phyloP scores from a whole-genome alignment of 2,888 invertebrate genomes.

The Cephus nigrinus region DNA sequence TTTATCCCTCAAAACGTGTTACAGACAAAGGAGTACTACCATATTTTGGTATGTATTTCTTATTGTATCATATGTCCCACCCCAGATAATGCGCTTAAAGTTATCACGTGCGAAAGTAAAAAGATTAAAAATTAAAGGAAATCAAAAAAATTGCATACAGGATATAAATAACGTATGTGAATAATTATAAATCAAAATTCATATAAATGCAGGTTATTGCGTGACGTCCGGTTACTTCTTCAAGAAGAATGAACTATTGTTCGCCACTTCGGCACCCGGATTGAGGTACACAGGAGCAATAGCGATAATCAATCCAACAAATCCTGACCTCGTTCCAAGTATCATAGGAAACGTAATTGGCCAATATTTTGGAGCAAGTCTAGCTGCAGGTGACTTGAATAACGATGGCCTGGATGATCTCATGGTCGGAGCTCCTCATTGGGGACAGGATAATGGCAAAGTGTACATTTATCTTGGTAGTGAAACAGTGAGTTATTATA shows the following conservation, averaged over 20 bases:
- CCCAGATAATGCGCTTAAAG: no score
- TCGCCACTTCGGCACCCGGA: conserved; percentile 48
- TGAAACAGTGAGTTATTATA: conserved; percentile 2
- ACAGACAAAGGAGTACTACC: no score
- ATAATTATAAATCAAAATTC: background rate
- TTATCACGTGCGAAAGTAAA: no score
- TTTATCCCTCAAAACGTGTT: no score
- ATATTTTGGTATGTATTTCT: no score
- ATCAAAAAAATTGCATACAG: no score
- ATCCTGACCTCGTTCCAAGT: background rate
- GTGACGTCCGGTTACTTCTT: conserved; percentile 51
- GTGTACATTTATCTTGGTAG: conserved; percentile 45
- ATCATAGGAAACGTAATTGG: conserved; percentile 37
- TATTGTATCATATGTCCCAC: no score
- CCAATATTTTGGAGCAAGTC: conserved; percentile 54
- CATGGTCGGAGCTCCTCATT: conserved; percentile 56
- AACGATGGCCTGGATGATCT: conserved; percentile 54
- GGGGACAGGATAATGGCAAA: conserved; percentile 51
- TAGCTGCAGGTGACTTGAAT: conserved; percentile 54
- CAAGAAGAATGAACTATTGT: conserved; percentile 30
- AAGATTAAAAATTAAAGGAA: no score
- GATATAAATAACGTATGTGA: background rate
- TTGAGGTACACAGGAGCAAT: conserved; percentile 45
- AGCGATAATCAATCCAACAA: background rate
- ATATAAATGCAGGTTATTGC: conserved; percentile 41